phyloP scores from a whole-genome alignment of 2,113 vertebrate genomes.

The Pseudopodoces humilis region DNA sequence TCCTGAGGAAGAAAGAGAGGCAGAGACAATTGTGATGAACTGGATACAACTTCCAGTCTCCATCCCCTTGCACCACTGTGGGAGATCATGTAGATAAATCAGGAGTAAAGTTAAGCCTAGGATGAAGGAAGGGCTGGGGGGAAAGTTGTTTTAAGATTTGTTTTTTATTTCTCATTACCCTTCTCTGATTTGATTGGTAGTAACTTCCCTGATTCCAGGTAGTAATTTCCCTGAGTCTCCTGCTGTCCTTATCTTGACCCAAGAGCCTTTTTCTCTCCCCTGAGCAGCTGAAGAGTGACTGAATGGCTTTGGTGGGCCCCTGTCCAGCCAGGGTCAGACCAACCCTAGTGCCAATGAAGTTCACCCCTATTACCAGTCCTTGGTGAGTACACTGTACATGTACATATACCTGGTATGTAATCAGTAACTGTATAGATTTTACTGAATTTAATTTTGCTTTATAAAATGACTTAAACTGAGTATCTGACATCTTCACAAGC shows the following conservation, averaged over 20 bases:
- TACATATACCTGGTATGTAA: background rate
- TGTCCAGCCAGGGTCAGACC: background rate
- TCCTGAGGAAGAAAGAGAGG: background rate
- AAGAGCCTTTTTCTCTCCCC: background rate
- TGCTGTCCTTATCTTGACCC: background rate
- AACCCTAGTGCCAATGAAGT: background rate
- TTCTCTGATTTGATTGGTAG: background rate
- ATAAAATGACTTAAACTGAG: background rate
- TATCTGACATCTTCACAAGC: background rate
- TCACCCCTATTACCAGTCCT: background rate
- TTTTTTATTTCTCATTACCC: background rate
- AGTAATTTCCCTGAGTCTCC: background rate
- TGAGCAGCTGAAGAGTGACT: background rate
- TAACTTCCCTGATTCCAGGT: background rate
- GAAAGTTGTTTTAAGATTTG: background rate
- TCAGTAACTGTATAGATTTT: background rate
- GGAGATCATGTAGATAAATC: background rate
- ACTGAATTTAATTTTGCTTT: background rate
- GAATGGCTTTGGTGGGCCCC: background rate
- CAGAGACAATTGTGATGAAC: background rate
- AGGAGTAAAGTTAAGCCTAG: background rate
- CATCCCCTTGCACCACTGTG: background rate
- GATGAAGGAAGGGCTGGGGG: background rate
- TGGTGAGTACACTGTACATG: background rate
- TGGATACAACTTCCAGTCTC: background rate